phyloP scores from a whole-genome alignment of 1,140 invertebrate species.

The Anadara kagoshimensis region DNA sequence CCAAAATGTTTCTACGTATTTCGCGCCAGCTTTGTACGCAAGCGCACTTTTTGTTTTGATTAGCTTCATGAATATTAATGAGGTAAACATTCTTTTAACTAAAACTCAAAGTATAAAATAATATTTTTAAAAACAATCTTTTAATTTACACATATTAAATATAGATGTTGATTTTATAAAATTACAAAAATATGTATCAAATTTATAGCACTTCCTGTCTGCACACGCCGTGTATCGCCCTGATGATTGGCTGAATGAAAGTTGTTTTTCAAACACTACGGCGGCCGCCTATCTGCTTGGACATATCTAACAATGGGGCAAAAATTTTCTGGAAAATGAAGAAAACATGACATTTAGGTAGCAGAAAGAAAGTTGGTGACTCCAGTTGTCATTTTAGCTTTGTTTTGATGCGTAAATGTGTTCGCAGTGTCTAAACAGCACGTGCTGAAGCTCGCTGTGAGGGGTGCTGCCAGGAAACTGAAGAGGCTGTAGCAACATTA shows the following conservation, averaged over 20 bases:
- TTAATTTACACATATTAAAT: not conserved
- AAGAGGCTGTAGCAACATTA: not conserved
- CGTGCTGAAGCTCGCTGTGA: slow-evolving; percentile 11
- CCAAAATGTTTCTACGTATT: slow-evolving; percentile 8
- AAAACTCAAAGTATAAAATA: not conserved
- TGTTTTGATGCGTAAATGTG: slow-evolving; percentile 26
- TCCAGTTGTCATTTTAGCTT: too few species aligned
- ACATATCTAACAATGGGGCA: slow-evolving; percentile 42
- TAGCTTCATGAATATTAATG: not conserved
- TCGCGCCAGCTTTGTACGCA: slow-evolving; percentile 21
- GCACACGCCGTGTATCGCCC: slow-evolving; percentile 23
- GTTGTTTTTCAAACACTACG: slow-evolving; percentile 58
- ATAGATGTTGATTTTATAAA: not conserved
- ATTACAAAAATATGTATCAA: slow-evolving; percentile 24
- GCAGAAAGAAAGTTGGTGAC: too few species aligned
- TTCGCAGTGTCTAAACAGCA: slow-evolving; percentile 9
- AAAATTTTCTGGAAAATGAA: slow-evolving; percentile 22
- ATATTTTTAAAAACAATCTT: not conserved
- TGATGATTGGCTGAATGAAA: slow-evolving; percentile 50
- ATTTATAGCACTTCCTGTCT: slow-evolving; percentile 38
- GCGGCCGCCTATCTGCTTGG: slow-evolving; percentile 41
- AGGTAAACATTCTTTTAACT: not conserved
- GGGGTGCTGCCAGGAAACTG: slow-evolving; percentile 13
- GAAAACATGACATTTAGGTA: slow-evolving; percentile 16
- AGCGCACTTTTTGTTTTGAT: slow-evolving; percentile 2